phyloP scores from a whole-genome alignment of 2,888 invertebrate species.

The Rhabditoides inermis region DNA sequence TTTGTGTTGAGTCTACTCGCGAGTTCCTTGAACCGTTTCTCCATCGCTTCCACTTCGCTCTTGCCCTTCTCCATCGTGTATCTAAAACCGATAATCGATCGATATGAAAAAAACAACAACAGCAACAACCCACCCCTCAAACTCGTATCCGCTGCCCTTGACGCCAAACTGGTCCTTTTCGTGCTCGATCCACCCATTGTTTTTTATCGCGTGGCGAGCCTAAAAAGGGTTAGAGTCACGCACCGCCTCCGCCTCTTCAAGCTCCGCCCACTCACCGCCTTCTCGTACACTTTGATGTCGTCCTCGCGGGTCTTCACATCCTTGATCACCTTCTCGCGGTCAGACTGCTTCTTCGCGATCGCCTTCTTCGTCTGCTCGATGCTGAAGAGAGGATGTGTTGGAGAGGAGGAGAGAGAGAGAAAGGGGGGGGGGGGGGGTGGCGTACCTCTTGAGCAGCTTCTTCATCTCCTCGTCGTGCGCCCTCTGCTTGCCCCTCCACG shows the following conservation, averaged over 20 bases:
- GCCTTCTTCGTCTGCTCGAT: conserved; percentile 12
- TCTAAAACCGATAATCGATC: neutral
- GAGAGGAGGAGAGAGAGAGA: no score
- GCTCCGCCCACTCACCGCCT: no score
- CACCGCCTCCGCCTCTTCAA: no score
- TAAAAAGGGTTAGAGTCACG: conserved; percentile 49
- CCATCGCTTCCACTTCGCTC: conserved; percentile 55
- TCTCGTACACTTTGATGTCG: no score
- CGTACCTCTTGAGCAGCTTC: conserved; percentile 8
- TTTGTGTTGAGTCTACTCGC: conserved; percentile 64
- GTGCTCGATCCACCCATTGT: conserved; percentile 69
- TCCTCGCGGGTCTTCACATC: no score
- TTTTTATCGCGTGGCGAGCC: conserved; percentile 33
- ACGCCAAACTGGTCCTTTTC: conserved; percentile 71
- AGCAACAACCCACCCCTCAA: conserved; percentile 30
- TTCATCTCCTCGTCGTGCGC: conserved; percentile 8
- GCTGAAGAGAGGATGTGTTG: no score
- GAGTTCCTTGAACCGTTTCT: conserved; percentile 60
- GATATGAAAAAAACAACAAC: neutral
- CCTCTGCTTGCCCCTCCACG: conserved; percentile 12
- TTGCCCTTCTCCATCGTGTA: neutral
- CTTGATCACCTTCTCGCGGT: neutral
- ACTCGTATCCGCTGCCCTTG: conserved; percentile 56
- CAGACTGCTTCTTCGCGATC: no score
- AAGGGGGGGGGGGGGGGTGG: no score